Base-by-base conservation (phyloP, 2,113 vertebrate genomes). In the Cryptomyrus ogoouensis region DNA sequence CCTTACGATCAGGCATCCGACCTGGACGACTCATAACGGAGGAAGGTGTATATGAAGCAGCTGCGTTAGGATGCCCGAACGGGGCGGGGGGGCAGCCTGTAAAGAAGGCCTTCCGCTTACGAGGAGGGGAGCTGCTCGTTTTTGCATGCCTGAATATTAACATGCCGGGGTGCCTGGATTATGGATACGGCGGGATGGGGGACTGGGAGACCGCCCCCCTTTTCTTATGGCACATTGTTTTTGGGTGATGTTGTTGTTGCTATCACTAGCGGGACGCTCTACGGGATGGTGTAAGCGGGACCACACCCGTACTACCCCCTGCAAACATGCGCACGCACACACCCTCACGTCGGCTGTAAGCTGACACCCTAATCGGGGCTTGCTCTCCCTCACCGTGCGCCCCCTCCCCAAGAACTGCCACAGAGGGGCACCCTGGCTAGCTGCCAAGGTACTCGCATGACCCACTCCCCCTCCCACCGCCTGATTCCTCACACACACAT, bases 21-120 rank as follows among this genome's bases (percentile, higher is more conserved):
- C 92, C 93, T 70, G 92, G 91, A 93, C 91, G 93, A 93, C 84
- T 93, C 94, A 93, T 93, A 83, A 31, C n/a, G 92, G 91, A 91
- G 90, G 21, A 89, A 89, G 90, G 90, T 58, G 46, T 77, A 50
- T 86, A 27, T 66, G 62, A 66, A 66, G 62, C 62, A 66, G 62
- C 52, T 27, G 58, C 27, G 58, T 21, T 21, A 2, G 5, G 53
- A 21, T 56, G 53, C 53, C 13, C 3, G 15, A 52, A 52, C 17
- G 19, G 5, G 53, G 17, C 19, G 19, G 5, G 53, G 15, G 17
- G 4, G 1, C 58, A 10, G 7, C 24, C 58, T 58, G 56, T 58
- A 66, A 3, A 66, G 8, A 10, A 10, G 58, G 58, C 3, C 56
- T 66, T 66, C 62, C 9, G n/a, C 62, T 27, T 66, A 66, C 3